Evolutionary conservation across 1,140 invertebrate species (phyloP).

Genomic region (Drosophila pseudoananassae): DNA sequence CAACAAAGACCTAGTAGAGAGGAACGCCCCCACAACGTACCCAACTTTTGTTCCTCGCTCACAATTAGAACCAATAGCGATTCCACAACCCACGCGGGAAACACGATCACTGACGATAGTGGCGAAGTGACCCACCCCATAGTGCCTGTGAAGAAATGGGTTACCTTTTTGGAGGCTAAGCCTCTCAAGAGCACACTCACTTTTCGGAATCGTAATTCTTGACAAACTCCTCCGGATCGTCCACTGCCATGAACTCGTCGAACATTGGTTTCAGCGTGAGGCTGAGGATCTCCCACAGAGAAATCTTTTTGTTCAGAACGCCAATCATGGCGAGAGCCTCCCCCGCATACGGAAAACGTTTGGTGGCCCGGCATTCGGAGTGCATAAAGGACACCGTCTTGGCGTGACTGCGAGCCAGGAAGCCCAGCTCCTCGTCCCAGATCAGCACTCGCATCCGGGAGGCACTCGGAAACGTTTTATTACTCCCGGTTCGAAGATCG

Average conservation of each 20-base stretch:
- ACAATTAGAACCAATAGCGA: conserved; percentile 33
- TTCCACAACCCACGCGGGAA: conserved; percentile 54
- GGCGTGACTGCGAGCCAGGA: conserved; percentile 50
- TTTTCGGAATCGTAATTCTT: neutral
- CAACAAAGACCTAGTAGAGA: too few relatives aligned
- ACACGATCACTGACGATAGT: conserved; percentile 51
- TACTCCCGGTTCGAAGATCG: neutral
- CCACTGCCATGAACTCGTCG: neutral
- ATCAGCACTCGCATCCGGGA: conserved; percentile 58
- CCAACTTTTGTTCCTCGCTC: neutral
- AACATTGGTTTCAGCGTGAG: conserved; percentile 28
- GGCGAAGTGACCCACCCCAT: conserved; percentile 21
- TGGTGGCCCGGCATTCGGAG: conserved; percentile 32
- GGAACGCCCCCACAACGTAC: neutral
- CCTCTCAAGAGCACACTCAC: conserved; percentile 9
- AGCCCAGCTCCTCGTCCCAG: conserved; percentile 65
- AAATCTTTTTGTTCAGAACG: rapidly evolving
- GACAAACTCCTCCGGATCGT: conserved; percentile 26
- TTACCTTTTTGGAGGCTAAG: neutral
- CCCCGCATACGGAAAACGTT: conserved; percentile 45
- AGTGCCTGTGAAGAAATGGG: conserved; percentile 6
- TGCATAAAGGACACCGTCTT: conserved; percentile 50
- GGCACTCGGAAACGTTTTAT: conserved; percentile 30
- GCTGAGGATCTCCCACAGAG: conserved; percentile 3
- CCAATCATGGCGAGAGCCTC: conserved; percentile 17